These are phyloP conservation scores for Pterocles orientalis DNA, from an alignment of 2,113 vertebrate species.

Conservation along the genomic window DNA sequence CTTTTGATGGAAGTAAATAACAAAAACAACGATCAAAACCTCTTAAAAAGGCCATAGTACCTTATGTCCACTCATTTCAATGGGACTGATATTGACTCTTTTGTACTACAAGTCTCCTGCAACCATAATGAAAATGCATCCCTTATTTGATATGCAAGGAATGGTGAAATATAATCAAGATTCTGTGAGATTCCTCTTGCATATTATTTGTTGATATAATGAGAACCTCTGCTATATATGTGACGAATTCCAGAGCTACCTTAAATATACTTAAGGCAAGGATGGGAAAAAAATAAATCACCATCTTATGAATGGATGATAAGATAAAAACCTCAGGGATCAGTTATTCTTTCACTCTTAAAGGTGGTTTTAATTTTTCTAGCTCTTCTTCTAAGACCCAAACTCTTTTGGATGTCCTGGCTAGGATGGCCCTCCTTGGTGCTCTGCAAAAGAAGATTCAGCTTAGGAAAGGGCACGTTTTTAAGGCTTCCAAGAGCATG, in stretches of 20 bases:
- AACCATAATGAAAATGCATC: neutral
- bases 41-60: neutral
- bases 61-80: neutral
- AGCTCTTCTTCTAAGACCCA: neutral
- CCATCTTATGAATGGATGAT: neutral
- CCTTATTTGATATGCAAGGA: neutral
- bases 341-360: neutral
- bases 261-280: neutral
- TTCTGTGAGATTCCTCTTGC: neutral
- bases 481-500: neutral
- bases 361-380: neutral
- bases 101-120: neutral
- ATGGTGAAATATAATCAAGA: neutral
- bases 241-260: neutral
- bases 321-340: neutral
- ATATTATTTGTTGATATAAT: neutral
- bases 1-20: neutral
- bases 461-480: neutral
- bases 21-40: neutral
- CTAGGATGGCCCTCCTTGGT: neutral
- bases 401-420: neutral
- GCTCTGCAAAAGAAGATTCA: neutral
- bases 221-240: neutral
- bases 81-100: neutral
- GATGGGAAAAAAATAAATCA: too few species aligned